Base-by-base conservation (phyloP, 2,113 vertebrate species). In the Progne subis region DNA sequence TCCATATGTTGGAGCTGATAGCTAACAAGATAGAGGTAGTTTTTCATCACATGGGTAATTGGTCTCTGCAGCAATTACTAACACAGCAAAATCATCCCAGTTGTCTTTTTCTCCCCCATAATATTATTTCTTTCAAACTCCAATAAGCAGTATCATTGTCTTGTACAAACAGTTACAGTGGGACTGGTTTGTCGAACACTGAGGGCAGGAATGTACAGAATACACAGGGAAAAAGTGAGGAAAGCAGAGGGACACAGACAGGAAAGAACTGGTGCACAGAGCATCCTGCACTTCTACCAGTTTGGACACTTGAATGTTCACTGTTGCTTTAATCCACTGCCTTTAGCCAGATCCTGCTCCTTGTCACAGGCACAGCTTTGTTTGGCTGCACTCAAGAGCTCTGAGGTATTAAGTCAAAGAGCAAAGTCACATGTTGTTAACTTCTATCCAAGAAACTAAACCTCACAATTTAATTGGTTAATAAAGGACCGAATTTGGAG, bases 21-120 rank as follows among this genome's bases (percentile, higher is more conserved):
- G 75, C 84, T 95, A 96, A 96, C 87, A 95, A 96, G 52, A 71
- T 84, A 65, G 52, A 63, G 75, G 76, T 84, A 70, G 64, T 85
- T 79, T 83, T 94, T 86, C 57, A 91, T 78, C 88, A 74, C 70
- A 74, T 25, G 57, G 55, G 39, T 86, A 94, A 96, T 81, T 79
- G 92, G 67, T 74, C 63, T 82, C 50, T 18, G 23, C 32, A 89
- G 71, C 57, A 75, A 86, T 39, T 65, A 88, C 91, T 90, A 82
- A 86, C 5, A n/a, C n/a, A 56, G 21, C 25, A 83, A 93, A 82
- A 57, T 41, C 63, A 44, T 91, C 90, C 68, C 88, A 47, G 47
- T 79, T 61, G 81, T 52, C 64, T 84, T 81, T 26, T n/a, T 26
- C 6, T 8, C 8, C 13, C 31, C 59, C 14, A 20, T 1, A 67